Evolutionary conservation across 92 coral and sea anemone species (phyloP).

Genomic region (Meandrina meandrites): DNA sequence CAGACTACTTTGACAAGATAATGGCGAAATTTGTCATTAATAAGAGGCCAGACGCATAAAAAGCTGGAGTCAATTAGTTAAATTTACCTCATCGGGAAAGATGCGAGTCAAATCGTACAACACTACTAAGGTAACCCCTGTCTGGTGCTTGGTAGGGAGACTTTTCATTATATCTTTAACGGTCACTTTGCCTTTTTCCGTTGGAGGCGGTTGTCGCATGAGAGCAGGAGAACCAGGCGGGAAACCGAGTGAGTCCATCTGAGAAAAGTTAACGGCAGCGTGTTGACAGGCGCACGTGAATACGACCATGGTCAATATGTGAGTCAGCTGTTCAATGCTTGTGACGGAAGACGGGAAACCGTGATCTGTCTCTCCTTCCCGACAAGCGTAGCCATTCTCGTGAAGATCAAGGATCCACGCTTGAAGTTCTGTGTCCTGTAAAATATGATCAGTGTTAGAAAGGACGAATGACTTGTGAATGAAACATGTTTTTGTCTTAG

Average conservation of each 20-base stretch:
- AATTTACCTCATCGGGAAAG: slow-evolving; percentile 66
- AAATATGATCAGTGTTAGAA: background rate
- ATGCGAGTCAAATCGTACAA: slow-evolving; percentile 61
- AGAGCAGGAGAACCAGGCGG: slow-evolving; percentile 75
- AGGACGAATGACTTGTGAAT: background rate
- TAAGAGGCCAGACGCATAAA: too few relatives aligned
- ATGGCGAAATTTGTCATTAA: too few relatives aligned
- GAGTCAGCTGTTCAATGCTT: slow-evolving; percentile 40
- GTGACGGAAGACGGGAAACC: slow-evolving; percentile 40
- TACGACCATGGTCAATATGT: slow-evolving; percentile 55
- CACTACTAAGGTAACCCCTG: slow-evolving; percentile 61
- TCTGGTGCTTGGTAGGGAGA: slow-evolving; percentile 63
- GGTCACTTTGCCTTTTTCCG: slow-evolving; percentile 60
- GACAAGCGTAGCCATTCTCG: slow-evolving; percentile 60
- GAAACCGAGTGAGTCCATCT: slow-evolving; percentile 71
- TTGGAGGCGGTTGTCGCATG: slow-evolving; percentile 75
- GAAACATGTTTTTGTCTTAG: background rate
- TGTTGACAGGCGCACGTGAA: slow-evolving; percentile 76
- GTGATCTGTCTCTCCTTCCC: slow-evolving; percentile 62
- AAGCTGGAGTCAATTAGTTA: too few relatives aligned
- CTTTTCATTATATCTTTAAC: slow-evolving; percentile 60
- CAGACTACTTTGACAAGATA: too few relatives aligned
- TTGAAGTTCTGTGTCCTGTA: slow-evolving; percentile 71
- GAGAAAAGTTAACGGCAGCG: slow-evolving; percentile 81
- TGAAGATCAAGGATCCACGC: slow-evolving; percentile 59